Evolutionary conservation across 2,113 vertebrate species (phyloP), one percentile per base, ranked within the genome.

Genomic region (Hystrix brachyura): DNA sequence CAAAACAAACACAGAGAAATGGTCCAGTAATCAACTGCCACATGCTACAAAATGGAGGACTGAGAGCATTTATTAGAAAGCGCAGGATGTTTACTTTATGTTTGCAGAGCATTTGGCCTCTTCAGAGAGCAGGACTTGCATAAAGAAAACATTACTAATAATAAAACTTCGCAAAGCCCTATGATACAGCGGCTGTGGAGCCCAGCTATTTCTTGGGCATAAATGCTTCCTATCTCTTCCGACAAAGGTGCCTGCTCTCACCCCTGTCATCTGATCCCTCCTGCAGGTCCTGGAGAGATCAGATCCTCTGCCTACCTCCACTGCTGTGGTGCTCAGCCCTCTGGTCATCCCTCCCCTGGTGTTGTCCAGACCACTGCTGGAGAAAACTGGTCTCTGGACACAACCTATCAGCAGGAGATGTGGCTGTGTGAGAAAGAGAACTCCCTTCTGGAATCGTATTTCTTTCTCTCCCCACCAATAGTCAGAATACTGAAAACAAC

Each of bases 401-500:
- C 14, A 79, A 38, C 6, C 62, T 87, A 62, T 65, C 51, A 19
- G 60, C 62, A 83, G 89, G 72, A 96, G 29, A 27, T 29, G 67
- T 83, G 32, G 27, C 79, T 43, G 51, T 96, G 67, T 25, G 27
- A 90, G 65, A 95, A 87, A 97, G 82, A 79, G 62, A 74, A 65
- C 53, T 72, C 72, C 59, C 72, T 15, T 64, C 38, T 0, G 11
- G 48, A 25, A 85, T 86, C 71, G 0, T 79, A 87, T 95, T 86
- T 95, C 85, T 92, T 94, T 72, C 81, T 90, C 65, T 87, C 87
- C 65, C 94, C 55, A 21, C 48, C 85, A 94, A 86, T 64, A 88
- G 55, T 80, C n/a, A 88, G 69, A 92, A 87, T 51, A 82, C 65
- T 60, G 60, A 90, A 92, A 97, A 91, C 94, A 38, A 83, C 85